A percentile compares a stretch with the other conserved stretches of the same genome.
Conservation (phyloP, 2,797 vertebrate species). For the Siniperca scherzeri region DNA sequence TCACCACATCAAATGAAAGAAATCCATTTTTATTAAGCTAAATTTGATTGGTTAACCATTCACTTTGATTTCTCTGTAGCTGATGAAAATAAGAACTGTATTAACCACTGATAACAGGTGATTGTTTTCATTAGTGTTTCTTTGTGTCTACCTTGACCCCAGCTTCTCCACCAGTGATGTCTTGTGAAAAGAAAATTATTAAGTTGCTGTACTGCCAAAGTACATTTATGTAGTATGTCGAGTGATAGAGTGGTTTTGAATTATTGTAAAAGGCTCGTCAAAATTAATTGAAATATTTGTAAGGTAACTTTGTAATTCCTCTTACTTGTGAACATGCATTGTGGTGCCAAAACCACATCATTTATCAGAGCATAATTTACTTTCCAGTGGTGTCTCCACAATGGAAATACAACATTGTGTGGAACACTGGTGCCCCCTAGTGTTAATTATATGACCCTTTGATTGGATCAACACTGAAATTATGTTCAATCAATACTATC, state of each 20-base stretch:
- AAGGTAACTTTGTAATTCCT: slow-evolving; percentile 71
- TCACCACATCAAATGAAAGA: slow-evolving; percentile 31
- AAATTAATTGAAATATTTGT: slow-evolving; percentile 80
- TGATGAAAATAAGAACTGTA: slow-evolving; percentile 50
- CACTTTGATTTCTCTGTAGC: slow-evolving; percentile 51
- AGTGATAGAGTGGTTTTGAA: slow-evolving; percentile 54
- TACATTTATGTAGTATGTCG: slow-evolving; percentile 55
- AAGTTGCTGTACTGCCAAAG: slow-evolving; percentile 58
- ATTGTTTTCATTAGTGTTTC: slow-evolving; percentile 73
- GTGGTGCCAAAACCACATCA: slow-evolving; percentile 68
- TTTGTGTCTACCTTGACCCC: slow-evolving; percentile 72
- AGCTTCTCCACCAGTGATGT: slow-evolving; percentile 54
- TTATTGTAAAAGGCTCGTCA: slow-evolving; percentile 70
- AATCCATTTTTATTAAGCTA: slow-evolving; percentile 29
- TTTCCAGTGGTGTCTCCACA: slow-evolving; percentile 49
- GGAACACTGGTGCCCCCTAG: slow-evolving; percentile 89
- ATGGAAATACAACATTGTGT: slow-evolving; percentile 65
- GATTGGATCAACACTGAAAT: slow-evolving; percentile 65
- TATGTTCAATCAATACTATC: slow-evolving; percentile 63
- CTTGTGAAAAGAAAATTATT: slow-evolving; percentile 66
- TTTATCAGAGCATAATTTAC: slow-evolving; percentile 66
- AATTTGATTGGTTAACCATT: slow-evolving; percentile 59
- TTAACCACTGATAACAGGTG: slow-evolving; percentile 58
- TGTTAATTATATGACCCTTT: slow-evolving; percentile 77
- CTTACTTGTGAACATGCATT: slow-evolving; percentile 63